Base-by-base conservation (phyloP, 2,797 vertebrate genomes). In the Spizella passerina region DNA sequence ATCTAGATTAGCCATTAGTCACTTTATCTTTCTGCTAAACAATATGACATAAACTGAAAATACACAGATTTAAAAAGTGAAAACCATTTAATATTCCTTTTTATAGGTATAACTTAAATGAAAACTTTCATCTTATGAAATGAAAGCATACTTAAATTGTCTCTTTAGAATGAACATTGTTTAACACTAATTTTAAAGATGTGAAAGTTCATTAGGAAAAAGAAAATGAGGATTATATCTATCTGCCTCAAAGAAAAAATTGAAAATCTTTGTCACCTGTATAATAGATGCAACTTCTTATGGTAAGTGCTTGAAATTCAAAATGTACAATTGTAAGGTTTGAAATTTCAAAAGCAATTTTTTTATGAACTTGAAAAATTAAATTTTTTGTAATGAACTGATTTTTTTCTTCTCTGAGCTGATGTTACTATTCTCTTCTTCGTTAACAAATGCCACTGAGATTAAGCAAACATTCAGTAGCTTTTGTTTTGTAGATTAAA, bases 31-130 rank as follows among this genome's bases (percentile, higher is more conserved):
- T 76, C 36, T 85, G 60, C 57, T 90, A 30, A 75, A 70, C 17
- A 78, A 30, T 83, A 70, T 92, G 82, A 36, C 80, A 57, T 72
- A 93, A 94, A 85, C 77, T 86, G 93, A 96, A 96, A 83, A 90
- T 57, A 55, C 53, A 56, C 23, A 81, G 46, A 38, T 83, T 57
- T 59, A 29, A 85, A 38, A 92, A 71, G 53, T 3, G 0, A 69
- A 85, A 86, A 87, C 9, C 6, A 14, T 93, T 86, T 87, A 47
- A 41, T 43, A 44, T 50, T 87, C 24, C 44, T 63, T 92, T 64
- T 27, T 63, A 39, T 72, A 86, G 75, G 15, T 79, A 39, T 9
- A 73, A 22, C 24, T 81, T 94, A 76, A 85, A 52, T 56, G 10
- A 83, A 94, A 91, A 71, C 12, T 71, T 69, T 72, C n/a, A 19